Conservation (phyloP, 2,797 vertebrate genomes). For the Typhlichthys subterraneus region DNA sequence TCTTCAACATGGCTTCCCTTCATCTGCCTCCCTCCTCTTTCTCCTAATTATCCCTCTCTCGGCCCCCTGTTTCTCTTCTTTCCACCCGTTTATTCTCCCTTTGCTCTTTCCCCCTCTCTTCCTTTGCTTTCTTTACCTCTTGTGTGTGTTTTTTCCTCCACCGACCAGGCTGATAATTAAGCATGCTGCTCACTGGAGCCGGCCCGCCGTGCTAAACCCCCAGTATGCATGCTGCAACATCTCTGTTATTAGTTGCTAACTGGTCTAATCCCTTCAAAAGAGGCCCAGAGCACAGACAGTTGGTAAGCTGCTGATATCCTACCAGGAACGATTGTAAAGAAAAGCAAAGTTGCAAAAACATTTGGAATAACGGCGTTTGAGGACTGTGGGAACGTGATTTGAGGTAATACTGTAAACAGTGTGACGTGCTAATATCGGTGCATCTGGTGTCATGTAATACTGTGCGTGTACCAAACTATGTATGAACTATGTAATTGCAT, state of each 20-base stretch:
- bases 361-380: too few relatives aligned
- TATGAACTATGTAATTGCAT: too few relatives aligned
- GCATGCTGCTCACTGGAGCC: constrained; percentile 15
- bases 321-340: constrained; percentile 19
- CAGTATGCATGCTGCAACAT: constrained; percentile 58
- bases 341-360: too few relatives aligned
- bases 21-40: not conserved
- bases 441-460: too few relatives aligned
- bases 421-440: too few relatives aligned
- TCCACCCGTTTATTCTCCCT: too few relatives aligned
- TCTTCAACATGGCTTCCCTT: constrained; percentile 1
- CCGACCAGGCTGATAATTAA: too few relatives aligned
- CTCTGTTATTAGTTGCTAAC: constrained; percentile 63
- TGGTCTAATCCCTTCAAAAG: constrained; percentile 61
- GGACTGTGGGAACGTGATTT: constrained; percentile 23
- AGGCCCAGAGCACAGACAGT: constrained; percentile 45
- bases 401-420: not conserved
- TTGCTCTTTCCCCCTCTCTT: not conserved
- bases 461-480: too few relatives aligned
- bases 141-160: too few relatives aligned
- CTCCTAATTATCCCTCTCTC: too few relatives aligned
- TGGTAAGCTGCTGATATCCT: constrained; percentile 50
- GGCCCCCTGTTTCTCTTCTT: too few relatives aligned
- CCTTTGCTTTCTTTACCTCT: constrained; percentile 19
- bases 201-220: constrained; percentile 23